These are phyloP conservation scores for Epinephelus malabaricus DNA, from an alignment of 2,797 vertebrate species.

Conservation along the genomic window DNA sequence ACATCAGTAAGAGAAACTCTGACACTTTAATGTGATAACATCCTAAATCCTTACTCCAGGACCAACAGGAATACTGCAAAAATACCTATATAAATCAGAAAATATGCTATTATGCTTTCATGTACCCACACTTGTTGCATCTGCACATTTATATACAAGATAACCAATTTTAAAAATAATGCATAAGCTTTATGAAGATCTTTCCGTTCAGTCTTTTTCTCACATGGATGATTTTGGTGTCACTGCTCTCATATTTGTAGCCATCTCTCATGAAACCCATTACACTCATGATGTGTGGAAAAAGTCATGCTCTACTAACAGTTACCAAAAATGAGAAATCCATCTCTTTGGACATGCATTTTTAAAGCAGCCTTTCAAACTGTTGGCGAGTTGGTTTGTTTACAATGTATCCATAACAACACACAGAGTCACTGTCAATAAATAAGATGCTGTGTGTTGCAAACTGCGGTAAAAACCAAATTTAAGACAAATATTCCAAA, in stretches of 20 bases:
- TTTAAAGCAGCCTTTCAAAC: too few relatives aligned
- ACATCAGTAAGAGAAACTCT: not conserved
- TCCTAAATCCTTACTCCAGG: not conserved
- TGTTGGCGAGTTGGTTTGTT: too few relatives aligned
- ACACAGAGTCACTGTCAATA: too few relatives aligned
- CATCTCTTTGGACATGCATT: too few relatives aligned
- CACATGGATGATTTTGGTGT: not conserved
- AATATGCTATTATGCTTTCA: not conserved
- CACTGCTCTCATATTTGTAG: not conserved
- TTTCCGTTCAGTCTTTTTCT: not conserved
- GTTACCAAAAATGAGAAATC: conserved; percentile 29
- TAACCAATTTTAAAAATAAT: not conserved
- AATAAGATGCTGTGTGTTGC: too few relatives aligned
- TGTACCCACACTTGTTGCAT: conserved; percentile 1
- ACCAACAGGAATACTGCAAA: not conserved
- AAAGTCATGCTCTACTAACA: conserved; percentile 4
- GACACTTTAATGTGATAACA: not conserved
- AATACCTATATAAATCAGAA: not conserved
- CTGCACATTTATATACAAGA: not conserved
- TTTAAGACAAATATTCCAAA: too few relatives aligned
- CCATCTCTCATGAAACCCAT: not conserved
- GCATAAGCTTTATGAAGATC: not conserved
- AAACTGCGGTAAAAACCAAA: too few relatives aligned
- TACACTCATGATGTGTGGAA: not conserved
- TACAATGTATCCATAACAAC: too few relatives aligned